Conservation (phyloP, 1,140 invertebrate species). For the Rhagoletis zephyria region DNA sequence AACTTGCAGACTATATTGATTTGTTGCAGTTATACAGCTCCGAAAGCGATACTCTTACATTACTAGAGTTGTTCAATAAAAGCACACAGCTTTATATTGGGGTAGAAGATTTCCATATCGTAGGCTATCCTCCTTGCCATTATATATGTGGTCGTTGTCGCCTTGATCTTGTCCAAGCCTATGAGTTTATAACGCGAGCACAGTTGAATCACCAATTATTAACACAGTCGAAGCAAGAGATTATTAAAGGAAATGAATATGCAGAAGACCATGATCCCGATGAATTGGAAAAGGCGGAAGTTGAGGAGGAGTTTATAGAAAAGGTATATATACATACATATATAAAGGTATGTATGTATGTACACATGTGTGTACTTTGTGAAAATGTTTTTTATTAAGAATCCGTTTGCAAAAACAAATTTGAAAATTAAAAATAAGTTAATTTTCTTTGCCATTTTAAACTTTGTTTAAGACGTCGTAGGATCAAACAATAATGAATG, state of each 20-base stretch:
- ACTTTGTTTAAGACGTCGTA: no score
- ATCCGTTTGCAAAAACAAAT: no score
- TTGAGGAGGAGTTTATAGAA: background rate
- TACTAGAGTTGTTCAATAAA: constrained; percentile 29
- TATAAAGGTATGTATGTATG: background rate
- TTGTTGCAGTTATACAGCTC: background rate
- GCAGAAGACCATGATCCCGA: background rate
- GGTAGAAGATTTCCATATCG: background rate
- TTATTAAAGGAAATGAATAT: background rate
- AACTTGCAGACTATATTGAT: constrained; percentile 33
- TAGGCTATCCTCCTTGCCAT: constrained; percentile 13
- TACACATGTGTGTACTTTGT: no score
- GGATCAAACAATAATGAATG: no score
- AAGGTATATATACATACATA: background rate
- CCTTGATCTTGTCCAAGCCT: background rate
- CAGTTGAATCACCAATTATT: constrained; percentile 22
- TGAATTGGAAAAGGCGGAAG: background rate
- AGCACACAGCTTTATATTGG: background rate
- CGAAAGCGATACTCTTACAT: background rate
- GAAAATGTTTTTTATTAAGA: no score
- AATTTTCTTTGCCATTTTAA: no score
- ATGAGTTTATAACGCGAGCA: constrained; percentile 27
- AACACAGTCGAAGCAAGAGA: background rate
- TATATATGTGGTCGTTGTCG: constrained; percentile 20
- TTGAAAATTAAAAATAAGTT: no score